A percentile compares a stretch with the other conserved stretches of the same genome.
phyloP scores from a whole-genome alignment of 2,797 vertebrate species.

The Perodicticus potto region DNA sequence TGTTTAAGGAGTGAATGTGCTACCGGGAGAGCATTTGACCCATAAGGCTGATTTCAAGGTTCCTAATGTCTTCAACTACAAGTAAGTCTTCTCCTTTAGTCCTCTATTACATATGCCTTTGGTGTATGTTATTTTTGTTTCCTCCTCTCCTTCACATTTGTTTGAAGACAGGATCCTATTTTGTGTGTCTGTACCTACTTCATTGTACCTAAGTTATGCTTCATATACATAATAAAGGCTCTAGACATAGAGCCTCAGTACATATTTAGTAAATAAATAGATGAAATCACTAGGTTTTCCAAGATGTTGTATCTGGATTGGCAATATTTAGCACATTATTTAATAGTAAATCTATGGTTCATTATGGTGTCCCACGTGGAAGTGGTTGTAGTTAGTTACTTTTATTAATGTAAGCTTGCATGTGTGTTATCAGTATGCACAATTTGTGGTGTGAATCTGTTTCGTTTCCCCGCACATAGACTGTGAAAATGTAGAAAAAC shows the following conservation, averaged over 20 bases:
- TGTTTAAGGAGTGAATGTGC: conserved; percentile 24
- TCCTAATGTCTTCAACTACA: neutral
- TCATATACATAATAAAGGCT: neutral
- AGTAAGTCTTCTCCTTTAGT: neutral
- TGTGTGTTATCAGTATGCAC: neutral
- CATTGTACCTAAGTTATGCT: neutral
- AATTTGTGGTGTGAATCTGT: neutral
- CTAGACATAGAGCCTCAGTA: neutral
- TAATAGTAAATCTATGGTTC: conserved; percentile 56
- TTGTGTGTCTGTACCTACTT: neutral
- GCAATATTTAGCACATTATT: conserved; percentile 30
- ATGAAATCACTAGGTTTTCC: conserved; percentile 51
- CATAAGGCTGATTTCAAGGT: neutral
- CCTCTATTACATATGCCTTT: neutral
- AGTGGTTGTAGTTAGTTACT: neutral
- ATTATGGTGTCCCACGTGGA: conserved; percentile 15
- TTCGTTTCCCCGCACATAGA: conserved; percentile 47
- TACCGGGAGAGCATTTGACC: neutral
- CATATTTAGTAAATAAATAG: conserved; percentile 45
- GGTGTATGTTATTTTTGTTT: neutral
- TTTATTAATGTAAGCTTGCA: conserved; percentile 31
- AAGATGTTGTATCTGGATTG: conserved; percentile 9
- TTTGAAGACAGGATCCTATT: neutral
- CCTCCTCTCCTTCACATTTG: neutral
- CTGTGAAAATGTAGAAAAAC: conserved; percentile 38